A percentile compares a stretch with the other conserved stretches of the same genome.
Evolutionary conservation across 2,113 vertebrate genomes (phyloP).

Genomic region (Dicaeum eximium): DNA sequence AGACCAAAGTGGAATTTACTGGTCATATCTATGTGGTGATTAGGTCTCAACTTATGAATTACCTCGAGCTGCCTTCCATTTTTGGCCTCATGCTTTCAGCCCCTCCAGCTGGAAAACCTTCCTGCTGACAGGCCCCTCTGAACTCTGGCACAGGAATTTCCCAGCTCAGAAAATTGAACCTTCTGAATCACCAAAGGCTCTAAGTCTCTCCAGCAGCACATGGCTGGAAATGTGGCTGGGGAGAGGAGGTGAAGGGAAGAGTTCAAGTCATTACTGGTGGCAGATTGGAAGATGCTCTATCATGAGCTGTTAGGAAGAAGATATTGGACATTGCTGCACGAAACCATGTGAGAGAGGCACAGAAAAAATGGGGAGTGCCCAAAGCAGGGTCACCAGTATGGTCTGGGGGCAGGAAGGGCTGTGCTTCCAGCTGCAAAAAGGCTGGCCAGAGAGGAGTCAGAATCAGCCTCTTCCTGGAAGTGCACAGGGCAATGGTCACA

Average conservation of each 20-base stretch:
- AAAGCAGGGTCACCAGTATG: background rate
- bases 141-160: background rate
- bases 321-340: background rate
- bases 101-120: constrained; percentile 8
- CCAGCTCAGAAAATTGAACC: background rate
- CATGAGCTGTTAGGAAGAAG: background rate
- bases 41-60: background rate
- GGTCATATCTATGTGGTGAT: background rate
- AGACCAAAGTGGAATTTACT: background rate
- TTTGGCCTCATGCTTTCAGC: background rate
- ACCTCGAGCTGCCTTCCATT: background rate
- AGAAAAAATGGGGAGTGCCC: background rate
- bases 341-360: background rate
- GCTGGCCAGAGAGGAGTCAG: background rate
- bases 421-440: background rate
- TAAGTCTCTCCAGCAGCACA: background rate
- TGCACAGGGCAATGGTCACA: background rate
- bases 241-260: background rate
- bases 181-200: background rate
- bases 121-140: background rate
- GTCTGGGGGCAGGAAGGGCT: background rate
- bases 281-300: background rate
- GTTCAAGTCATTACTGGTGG: background rate
- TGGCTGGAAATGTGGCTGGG: background rate
- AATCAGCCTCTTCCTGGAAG: background rate